Evolutionary conservation across 2,888 invertebrate genomes (phyloP).

Genomic region (Apamea monoglypha): DNA sequence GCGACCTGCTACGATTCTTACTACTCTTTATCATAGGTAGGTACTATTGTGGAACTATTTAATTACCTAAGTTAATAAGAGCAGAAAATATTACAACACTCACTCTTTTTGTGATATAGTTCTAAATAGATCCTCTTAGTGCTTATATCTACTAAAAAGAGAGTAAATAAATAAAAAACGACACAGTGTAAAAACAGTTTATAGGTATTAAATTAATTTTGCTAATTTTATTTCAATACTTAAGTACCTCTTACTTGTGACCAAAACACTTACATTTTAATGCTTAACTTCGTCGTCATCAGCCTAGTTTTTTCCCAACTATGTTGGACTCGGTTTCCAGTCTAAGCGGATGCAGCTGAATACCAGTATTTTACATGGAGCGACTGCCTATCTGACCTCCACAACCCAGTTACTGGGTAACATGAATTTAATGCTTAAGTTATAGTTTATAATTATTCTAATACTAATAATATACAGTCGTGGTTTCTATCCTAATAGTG

Average conservation of each 20-base stretch:
- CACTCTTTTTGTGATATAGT: neutral
- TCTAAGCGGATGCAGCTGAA: neutral
- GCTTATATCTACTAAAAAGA: neutral
- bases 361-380: neutral
- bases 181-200: neutral
- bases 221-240: conserved; percentile 12
- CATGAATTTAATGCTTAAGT: neutral
- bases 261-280: neutral
- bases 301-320: neutral
- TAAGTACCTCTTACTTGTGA: neutral
- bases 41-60: neutral
- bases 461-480: conserved; percentile 43
- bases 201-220: neutral
- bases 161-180: neutral
- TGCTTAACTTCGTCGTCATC: neutral
- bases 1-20: too few relatives aligned
- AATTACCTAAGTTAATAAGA: neutral
- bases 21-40: too few relatives aligned
- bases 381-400: neutral
- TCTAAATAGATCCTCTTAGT: neutral
- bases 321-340: neutral
- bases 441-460: conserved; percentile 11
- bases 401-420: neutral
- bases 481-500: conserved; percentile 68
- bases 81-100: neutral